Base-by-base conservation (phyloP, 2,797 vertebrate genomes). In the Hippoglossus hippoglossus region DNA sequence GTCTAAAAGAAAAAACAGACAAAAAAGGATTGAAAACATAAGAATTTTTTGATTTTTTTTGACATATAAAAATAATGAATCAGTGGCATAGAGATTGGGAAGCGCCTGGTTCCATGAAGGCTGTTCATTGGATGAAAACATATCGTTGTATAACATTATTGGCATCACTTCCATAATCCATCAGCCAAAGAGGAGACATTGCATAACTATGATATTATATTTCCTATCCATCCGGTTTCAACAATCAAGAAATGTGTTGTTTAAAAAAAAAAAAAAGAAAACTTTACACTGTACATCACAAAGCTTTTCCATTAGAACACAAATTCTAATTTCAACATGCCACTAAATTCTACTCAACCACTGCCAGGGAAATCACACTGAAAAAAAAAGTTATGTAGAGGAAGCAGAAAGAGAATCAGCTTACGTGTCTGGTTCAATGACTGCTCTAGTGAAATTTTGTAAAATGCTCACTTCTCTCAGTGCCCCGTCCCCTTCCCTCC, bases 221-320 rank as follows among this genome's bases (percentile, higher is more conserved):
- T 89, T 88, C 82, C 87, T 88, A 88, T 88, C 82, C 76, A 83
- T 89, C 73, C 85, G 89, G 73, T 87, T 90, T 91, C 58, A 91
- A 88, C 83, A 93, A 82, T 91, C 83, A 87, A 87, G 70, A 86
- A 78, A 80, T 86, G 55, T 77, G 76, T 85, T 75, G 81, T 61
- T 63, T 56, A 82, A 58, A 50, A 6, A 57, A 46, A 46, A 46
- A 84, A 88, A 84, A 74, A 82, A 90, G 19, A 89, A 89, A 90
- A 87, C 82, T 91, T 93, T 93, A 93, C 90, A 92, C 91, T 94
- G 89, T 94, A 94, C 92, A 93, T 90, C 85, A 90, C 85, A 90
- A 91, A 87, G 82, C 72, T 79, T 86, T 89, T 82, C 77, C 84
- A 88, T 90, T 85, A 81, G 72, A 92, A 91, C 77, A 92, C 79